Evolutionary conservation across 2,888 invertebrate species (phyloP).

Genomic region (Coleophora flavipennella): DNA sequence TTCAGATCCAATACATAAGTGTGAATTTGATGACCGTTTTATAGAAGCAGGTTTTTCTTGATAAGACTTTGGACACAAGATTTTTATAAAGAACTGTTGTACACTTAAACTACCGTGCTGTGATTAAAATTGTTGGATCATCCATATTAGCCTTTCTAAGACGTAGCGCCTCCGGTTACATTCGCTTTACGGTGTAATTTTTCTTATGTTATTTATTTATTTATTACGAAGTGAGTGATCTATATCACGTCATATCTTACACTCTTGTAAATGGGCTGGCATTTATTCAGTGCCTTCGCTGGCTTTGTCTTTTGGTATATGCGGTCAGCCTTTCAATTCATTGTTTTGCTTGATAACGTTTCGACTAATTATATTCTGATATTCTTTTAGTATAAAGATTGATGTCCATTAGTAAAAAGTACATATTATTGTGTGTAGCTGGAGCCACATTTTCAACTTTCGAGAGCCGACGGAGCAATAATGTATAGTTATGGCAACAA

Average conservation of each 20-base stretch:
- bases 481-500: too few relatives aligned
- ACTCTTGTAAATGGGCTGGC: conserved; percentile 68
- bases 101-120: too few relatives aligned
- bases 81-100: too few relatives aligned
- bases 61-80: too few relatives aligned
- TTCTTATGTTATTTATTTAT: conserved; percentile 73
- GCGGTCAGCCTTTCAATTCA: conserved; percentile 18
- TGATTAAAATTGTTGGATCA: conserved; percentile 4
- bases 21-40: too few relatives aligned
- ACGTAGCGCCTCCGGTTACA: conserved; percentile 65
- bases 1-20: too few relatives aligned
- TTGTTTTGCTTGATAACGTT: conserved; percentile 18
- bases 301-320: conserved; percentile 27
- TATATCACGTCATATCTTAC: conserved; percentile 72
- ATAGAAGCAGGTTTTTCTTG: too few relatives aligned
- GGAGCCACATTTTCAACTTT: too few relatives aligned
- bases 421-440: too few relatives aligned
- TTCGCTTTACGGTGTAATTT: conserved; percentile 73
- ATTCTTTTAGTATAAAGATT: not conserved
- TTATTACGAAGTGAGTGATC: conserved; percentile 71
- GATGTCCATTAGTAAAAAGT: not conserved
- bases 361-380: conserved; percentile 4
- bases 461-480: too few relatives aligned
- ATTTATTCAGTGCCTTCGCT: conserved; percentile 45
- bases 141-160: conserved; percentile 34